Base-by-base conservation (phyloP, 2,113 vertebrate genomes). In the Cephalopterus ornatus region DNA sequence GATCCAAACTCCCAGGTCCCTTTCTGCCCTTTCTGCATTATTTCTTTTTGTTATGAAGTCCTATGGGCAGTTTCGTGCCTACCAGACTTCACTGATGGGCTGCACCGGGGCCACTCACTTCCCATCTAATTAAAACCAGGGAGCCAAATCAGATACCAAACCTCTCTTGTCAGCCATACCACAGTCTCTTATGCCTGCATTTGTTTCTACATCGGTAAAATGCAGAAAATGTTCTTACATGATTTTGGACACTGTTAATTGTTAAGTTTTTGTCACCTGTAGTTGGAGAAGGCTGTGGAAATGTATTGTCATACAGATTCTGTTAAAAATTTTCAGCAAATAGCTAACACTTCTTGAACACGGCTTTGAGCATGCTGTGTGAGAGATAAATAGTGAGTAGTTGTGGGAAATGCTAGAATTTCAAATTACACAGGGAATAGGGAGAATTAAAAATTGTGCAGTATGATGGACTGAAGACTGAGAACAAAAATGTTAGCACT, bases 381-480 rank as follows among this genome's bases (percentile, higher is more conserved):
- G 82, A 73, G 59, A 80, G 74, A 71, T 58, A 63, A 87, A 73
- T 80, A 83, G 68, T 61, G 75, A 94, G 30, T 46, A 72, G n/a
- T 62, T 76, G 62, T 82, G 41, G 74, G 93, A 93, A 77, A 80
- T 2, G 9, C 39, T 92, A 56, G 66, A 78, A 82, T 75, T 94
- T 49, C n/a, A 63, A 74, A 89, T 85, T 82, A 79, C 44, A 11
- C 39, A 67, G n/a, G 76, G 52, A 46, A 62, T 32, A 56, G 44
- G 21, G 15, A 91, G 65, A 90, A 93, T 76, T 90, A 92, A 91
- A 94, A 78, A 86, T 88, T 75, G 46, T 87, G n/a, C 32, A 62
- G 33, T 68, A 23, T 67, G 42, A 77, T 94, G 75, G 82, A 74
- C 56, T 0, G 7, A 53, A 86, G 76, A 59, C 58, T 23, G 50